Percentiles rank a stretch among this genome's conserved stretches.
Conservation (phyloP, 2,888 invertebrate species). For the Tipula confusa region DNA sequence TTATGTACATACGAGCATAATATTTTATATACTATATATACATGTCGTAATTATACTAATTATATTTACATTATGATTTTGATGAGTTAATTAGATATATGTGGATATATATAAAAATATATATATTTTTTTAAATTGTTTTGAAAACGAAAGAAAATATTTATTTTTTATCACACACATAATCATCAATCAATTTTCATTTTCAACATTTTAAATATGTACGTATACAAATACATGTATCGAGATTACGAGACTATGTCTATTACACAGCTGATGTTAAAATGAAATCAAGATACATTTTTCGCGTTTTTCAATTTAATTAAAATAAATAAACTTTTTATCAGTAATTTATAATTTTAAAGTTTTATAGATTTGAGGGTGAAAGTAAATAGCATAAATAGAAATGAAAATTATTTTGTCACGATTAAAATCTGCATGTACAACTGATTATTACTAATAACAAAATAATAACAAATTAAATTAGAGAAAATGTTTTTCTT, state of each 20-base stretch:
- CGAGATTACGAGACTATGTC: background rate
- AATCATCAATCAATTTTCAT: conserved; percentile 13
- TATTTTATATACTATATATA: background rate
- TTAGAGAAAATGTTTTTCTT: background rate
- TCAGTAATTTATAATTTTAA: background rate
- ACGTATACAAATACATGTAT: no score
- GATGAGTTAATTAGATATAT: background rate
- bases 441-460: background rate
- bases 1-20: no score
- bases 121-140: no score
- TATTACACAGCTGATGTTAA: background rate
- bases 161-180: background rate
- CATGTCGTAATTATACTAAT: background rate
- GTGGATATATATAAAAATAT: background rate
- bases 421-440: background rate
- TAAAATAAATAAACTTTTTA: background rate
- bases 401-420: background rate
- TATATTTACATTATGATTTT: conserved; percentile 3
- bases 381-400: background rate
- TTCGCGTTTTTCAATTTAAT: background rate
- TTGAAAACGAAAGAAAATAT: background rate
- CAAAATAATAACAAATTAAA: background rate
- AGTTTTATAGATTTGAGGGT: background rate
- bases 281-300: background rate
- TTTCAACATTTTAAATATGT: background rate